These are phyloP conservation scores for Hirtodrosophila histrioides DNA, from an alignment of 2,888 invertebrate genomes.

Conservation along the genomic window DNA sequence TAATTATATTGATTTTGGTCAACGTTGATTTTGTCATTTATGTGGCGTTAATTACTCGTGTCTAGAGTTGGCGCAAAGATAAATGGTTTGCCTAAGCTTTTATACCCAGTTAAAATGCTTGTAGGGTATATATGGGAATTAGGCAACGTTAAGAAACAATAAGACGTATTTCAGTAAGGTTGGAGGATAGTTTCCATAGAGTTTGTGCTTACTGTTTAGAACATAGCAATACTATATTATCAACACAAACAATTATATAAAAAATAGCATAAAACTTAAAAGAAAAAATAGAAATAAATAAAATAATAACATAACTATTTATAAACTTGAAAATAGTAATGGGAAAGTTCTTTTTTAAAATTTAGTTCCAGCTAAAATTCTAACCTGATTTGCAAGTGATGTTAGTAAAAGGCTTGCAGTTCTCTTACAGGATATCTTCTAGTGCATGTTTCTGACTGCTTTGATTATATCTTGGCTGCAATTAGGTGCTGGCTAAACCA, in stretches of 20 bases:
- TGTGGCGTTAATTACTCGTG: conserved; percentile 55
- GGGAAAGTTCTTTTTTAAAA: no score
- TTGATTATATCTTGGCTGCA: not conserved
- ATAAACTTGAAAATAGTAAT: no score
- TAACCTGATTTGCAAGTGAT: no score
- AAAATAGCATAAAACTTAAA: no score
- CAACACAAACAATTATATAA: no score
- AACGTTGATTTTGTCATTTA: conserved; percentile 31
- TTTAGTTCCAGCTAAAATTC: no score
- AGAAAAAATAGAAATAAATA: no score
- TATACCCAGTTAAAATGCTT: conserved; percentile 4
- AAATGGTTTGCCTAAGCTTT: conserved; percentile 40
- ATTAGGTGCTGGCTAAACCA: conserved; percentile 10
- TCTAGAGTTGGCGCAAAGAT: conserved; percentile 44
- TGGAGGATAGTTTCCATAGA: no score
- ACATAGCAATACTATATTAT: no score
- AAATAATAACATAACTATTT: no score
- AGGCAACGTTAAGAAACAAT: not conserved
- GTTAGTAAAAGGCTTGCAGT: no score
- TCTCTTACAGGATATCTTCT: conserved; percentile 21
- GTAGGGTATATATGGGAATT: conserved; percentile 1
- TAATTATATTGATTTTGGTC: conserved; percentile 69
- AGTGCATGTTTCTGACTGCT: not conserved
- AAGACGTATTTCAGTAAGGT: not conserved
- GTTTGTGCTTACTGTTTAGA: no score